Base-by-base conservation (phyloP, 2,797 vertebrate genomes). In the Chelon auratus region DNA sequence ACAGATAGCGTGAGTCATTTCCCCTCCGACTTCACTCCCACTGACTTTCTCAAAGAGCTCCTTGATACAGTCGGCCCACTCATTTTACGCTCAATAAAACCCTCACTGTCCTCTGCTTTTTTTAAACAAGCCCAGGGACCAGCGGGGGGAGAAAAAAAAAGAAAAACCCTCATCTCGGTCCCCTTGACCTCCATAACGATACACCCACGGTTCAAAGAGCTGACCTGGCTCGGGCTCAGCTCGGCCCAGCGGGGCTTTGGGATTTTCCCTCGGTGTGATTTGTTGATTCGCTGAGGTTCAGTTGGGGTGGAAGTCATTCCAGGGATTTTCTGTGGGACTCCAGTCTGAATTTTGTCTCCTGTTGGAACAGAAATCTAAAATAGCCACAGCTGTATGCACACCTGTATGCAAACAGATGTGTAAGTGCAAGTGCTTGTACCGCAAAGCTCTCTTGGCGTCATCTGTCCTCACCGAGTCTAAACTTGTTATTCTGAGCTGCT, bases 31-130 rank as follows among this genome's bases (percentile, higher is more conserved):
- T 80, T 75, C 65, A 67, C 75, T 77, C 80, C 83, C 84, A 82
- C 83, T 50, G 81, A 75, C 81, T 83, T 67, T 75, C 80, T 87
- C 86, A 87, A 87, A 89, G 87, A 83, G 70, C 77, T 82, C 80
- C 82, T 86, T 88, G 78, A 89, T 83, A 14, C 62, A 53, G 26
- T 56, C 68, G 3, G 79, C 83, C 81, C 84, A 78, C 89, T 86
- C 76, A 5, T 62, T 87, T 82, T 80, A 82, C 76, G 61, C 69
- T 75, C 76, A 22, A 86, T 83, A 79, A 83, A 87, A 72, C 75
- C 64, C 67, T 85, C 65, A 60, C 74, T 88, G 86, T 89, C 75
- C 68, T 81, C 72, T 17, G 72, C 70, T 73, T 76, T 68, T 33
- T 77, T 64, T n/a, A 74, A 60, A 75, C 75, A 45, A 72, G 24